A percentile compares a stretch with the other conserved stretches of the same genome.
phyloP scores from a whole-genome alignment of 2,888 invertebrate genomes.

The Tipula lateralis region DNA sequence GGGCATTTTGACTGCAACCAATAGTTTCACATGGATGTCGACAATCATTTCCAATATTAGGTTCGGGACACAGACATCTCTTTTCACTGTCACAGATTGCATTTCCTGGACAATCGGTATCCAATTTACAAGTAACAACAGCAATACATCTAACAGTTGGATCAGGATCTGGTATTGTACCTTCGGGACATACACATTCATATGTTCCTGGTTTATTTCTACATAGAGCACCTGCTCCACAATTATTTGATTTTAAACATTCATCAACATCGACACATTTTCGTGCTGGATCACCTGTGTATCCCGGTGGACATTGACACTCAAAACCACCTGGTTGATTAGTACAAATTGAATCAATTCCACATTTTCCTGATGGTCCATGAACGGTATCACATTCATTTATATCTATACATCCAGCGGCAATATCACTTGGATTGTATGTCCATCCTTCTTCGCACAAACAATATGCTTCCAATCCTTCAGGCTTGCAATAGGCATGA shows the following conservation, averaged over 20 bases:
- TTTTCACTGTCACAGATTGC: slow-evolving; percentile 73
- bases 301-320: slow-evolving; percentile 80
- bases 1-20: slow-evolving; percentile 79
- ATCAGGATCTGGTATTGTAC: slow-evolving; percentile 78
- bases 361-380: slow-evolving; percentile 77
- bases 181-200: slow-evolving; percentile 74
- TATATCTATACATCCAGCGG: slow-evolving; percentile 86
- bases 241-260: slow-evolving; percentile 64
- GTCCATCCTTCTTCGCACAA: slow-evolving; percentile 93
- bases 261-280: slow-evolving; percentile 82
- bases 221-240: slow-evolving; percentile 78
- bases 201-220: slow-evolving; percentile 72
- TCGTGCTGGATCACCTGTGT: slow-evolving; percentile 75
- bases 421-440: slow-evolving; percentile 81
- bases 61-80: slow-evolving; percentile 83
- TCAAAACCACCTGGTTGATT: slow-evolving; percentile 74
- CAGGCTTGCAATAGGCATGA: slow-evolving; percentile 84
- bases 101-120: slow-evolving; percentile 84
- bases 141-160: slow-evolving; percentile 75
- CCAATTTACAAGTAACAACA: slow-evolving; percentile 68
- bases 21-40: slow-evolving; percentile 88
- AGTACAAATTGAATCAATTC: slow-evolving; percentile 73
- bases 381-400: slow-evolving; percentile 80
- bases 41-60: slow-evolving; percentile 86
- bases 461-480: slow-evolving; percentile 84